phyloP scores from a whole-genome alignment of 2,113 vertebrate species.

The Pomatostomus ruficeps region DNA sequence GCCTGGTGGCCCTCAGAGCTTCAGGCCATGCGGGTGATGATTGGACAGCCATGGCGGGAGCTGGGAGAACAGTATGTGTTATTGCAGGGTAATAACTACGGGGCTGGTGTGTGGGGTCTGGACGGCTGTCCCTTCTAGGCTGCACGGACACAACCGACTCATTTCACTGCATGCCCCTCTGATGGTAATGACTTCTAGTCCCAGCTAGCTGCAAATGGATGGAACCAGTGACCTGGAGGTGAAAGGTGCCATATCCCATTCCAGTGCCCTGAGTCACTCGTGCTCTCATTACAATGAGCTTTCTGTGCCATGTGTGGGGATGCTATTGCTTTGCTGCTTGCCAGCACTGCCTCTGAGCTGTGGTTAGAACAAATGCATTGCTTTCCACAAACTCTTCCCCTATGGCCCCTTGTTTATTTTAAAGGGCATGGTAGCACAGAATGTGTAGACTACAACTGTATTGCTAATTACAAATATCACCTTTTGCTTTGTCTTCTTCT shows the following conservation, averaged over 20 bases:
- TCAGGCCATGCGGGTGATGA: background rate
- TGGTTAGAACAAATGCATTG: background rate
- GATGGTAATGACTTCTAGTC: background rate
- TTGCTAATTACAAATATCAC: background rate
- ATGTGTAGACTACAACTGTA: background rate
- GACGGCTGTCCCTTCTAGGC: background rate
- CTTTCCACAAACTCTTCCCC: background rate
- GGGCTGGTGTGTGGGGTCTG: background rate
- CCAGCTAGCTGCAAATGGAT: slow-evolving; percentile 14
- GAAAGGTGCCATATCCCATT: slow-evolving; percentile 19
- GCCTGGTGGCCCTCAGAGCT: slow-evolving; percentile 37
- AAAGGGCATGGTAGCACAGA: background rate
- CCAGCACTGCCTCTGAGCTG: background rate
- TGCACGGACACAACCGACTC: background rate
- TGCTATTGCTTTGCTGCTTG: background rate
- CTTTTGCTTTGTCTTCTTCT: background rate
- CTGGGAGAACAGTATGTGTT: background rate
- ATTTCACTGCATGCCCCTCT: background rate
- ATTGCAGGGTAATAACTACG: background rate
- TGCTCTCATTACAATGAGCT: background rate
- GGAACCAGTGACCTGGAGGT: background rate
- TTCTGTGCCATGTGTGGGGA: background rate
- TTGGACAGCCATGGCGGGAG: background rate
- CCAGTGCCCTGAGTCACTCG: slow-evolving; percentile 9
- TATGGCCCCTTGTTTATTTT: background rate